Evolutionary conservation across 2,888 invertebrate genomes (phyloP), one percentile per base, ranked within the genome.

Genomic region (Archaeoteleia sp.): DNA sequence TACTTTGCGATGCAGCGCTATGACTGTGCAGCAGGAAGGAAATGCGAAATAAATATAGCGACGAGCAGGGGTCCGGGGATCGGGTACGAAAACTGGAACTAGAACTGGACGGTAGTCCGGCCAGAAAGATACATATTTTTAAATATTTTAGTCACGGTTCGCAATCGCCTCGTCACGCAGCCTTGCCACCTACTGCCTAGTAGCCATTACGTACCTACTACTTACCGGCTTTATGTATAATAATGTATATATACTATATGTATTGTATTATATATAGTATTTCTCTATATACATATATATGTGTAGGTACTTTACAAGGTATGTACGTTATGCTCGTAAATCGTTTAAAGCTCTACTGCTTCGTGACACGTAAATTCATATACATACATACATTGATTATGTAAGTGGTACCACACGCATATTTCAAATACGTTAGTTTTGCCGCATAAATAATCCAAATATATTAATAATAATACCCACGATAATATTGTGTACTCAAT

Each of bases 51-150:
- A 84, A 85, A 85, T 83, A 84, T 82, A 81, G 78, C 79, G 77
- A 77, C 79, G 77, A 67, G 72, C 74, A 74, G 73, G 74, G 74
- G 65, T 68, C 69, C 67, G 70, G 71, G 74, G 74, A 74, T 72
- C 67, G 73, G 68, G 68, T 48, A 73, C 63, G 74, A 74, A 75
- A 74, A 75, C 76, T 77, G 81, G 80, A 81, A 82, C 82, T 81
- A 80, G 80, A 81, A 80, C 83, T 82, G 82, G 82, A 83, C 82
- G 81, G 78, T 78, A 84, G 83, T 81, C 82, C 82, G 82, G 81
- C 81, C 82, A 84, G 84, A 85, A 85, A 85, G 85, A 85, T 85
- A 85, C 85, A 85, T 85, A 85, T 84, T 85, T 85, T 84, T 84
- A 83, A 85, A 85, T 85, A 85, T 83, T 85, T 85, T 85, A 85